A percentile compares a stretch with the other conserved stretches of the same genome.
phyloP scores from a whole-genome alignment of 2,888 invertebrate species.

The Kuschelorhynchus macadamiae region DNA sequence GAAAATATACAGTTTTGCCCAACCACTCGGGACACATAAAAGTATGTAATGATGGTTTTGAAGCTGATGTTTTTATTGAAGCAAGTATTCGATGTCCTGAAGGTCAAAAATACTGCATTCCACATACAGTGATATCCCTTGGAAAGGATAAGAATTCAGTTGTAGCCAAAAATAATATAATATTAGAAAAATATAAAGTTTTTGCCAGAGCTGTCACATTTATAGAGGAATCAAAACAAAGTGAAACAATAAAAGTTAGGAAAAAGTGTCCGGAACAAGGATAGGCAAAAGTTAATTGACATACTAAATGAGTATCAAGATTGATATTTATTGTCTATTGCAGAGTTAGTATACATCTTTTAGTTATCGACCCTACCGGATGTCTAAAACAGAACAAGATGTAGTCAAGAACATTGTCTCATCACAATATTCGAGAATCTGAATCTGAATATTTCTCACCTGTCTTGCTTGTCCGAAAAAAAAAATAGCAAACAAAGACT shows the following conservation, averaged over 20 bases:
- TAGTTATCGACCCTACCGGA: slow-evolving; percentile 45
- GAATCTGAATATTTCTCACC: slow-evolving; percentile 50
- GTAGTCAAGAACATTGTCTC: slow-evolving; percentile 38
- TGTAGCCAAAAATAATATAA: too few species aligned
- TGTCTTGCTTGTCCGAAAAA: slow-evolving; percentile 49
- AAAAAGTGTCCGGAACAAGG: too few species aligned
- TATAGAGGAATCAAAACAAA: too few species aligned
- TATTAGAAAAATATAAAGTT: too few species aligned
- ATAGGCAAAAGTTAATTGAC: too few species aligned
- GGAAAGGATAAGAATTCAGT: too few species aligned
- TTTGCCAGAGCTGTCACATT: too few species aligned
- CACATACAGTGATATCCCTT: slow-evolving; percentile 18
- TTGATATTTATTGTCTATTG: too few species aligned
- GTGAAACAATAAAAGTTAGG: too few species aligned
- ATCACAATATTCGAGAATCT: slow-evolving; percentile 46
- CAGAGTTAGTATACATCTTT: too few species aligned
- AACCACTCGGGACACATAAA: slow-evolving; percentile 39
- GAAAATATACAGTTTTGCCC: slow-evolving; percentile 21
- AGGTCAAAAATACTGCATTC: slow-evolving; percentile 43
- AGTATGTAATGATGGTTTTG: slow-evolving; percentile 28
- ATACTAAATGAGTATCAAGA: too few species aligned
- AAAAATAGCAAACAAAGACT: slow-evolving; percentile 51
- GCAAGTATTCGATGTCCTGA: slow-evolving; percentile 31
- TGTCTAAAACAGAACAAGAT: slow-evolving; percentile 47
- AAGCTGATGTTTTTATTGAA: slow-evolving; percentile 45